Base-by-base conservation (phyloP, 2,888 invertebrate species). In the Oligia fasciuncula region DNA sequence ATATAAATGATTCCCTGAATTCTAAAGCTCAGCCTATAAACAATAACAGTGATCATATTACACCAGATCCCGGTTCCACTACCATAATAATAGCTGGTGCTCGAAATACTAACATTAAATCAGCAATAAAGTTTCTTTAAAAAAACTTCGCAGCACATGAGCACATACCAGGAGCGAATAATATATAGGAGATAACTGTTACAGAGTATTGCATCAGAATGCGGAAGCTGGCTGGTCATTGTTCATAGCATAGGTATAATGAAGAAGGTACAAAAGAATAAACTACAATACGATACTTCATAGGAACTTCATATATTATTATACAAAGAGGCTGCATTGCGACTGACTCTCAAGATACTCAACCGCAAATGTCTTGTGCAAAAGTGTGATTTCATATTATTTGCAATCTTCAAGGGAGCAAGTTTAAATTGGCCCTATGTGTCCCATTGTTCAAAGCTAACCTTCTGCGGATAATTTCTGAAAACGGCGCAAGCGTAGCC, bases 181-280 rank as follows among this genome's bases (percentile, higher is more conserved):
- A 76, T 62, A 62, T 70, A 35, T 66, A 76, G 14, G 68, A 77
- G 73, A 83, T 87, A 84, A 87, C 89, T 79, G 85, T 86, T 89
- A 88, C 82, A 81, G 77, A 85, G 79, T 81, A 85, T 91, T 90
- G 91, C 91, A 91, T 92, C 91, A 92, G 90, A 89, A 93, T 89
- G 93, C 94, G 95, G 95, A 94, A 94, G 91, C 90, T 86, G 83
- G 81, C 88, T 91, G 90, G 87, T 83, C 87, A 91, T 89, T 90
- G 83, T 90, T 89, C 87, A 82, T 71, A 75, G 76, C 57, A 65
- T 81, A 84, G 87, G 70, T 74, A 82, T 66, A 72, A 66, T 77
- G 72, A 29, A 85, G 76, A 85, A 86, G 84, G 77, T 70, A 40
- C 69, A 83, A 74, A 62, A 54, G 4, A 62, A 23, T 43, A 13